Evolutionary conservation across 1,140 invertebrate genomes (phyloP).

Genomic region (Leguminivora glycinivorella): DNA sequence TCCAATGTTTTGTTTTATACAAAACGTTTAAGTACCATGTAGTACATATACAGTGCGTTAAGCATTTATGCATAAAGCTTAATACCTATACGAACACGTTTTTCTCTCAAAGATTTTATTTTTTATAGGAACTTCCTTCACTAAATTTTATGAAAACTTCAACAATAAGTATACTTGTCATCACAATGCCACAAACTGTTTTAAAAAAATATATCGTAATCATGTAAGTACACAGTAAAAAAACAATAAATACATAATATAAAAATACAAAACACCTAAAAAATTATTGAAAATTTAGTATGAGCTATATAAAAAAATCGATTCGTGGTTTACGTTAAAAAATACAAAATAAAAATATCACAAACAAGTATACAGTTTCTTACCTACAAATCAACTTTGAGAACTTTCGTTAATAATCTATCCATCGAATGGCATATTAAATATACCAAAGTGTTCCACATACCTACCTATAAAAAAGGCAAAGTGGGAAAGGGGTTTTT

Average conservation of each 20-base stretch:
- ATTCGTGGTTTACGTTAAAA: background rate
- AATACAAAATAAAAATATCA: background rate
- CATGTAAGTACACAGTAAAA: background rate
- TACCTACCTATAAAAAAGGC: background rate
- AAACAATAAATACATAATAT: background rate
- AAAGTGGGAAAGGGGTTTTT: too few species aligned
- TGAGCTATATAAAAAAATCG: too few species aligned
- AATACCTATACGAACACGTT: background rate
- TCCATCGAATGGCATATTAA: background rate
- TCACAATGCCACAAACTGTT: background rate
- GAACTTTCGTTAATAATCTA: background rate
- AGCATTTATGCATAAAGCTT: background rate
- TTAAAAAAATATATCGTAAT: conserved; percentile 1
- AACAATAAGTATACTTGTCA: conserved; percentile 18
- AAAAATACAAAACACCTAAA: background rate
- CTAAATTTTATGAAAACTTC: background rate
- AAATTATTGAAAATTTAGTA: background rate
- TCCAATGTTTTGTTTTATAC: background rate
- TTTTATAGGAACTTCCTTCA: conserved; percentile 19
- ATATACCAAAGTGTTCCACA: background rate
- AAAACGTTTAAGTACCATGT: conserved; percentile 9
- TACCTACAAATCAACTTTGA: background rate
- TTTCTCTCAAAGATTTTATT: background rate
- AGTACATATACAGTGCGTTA: background rate
- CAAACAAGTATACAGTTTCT: background rate